These are phyloP conservation scores for Ceyx erithaca DNA, from an alignment of 2,797 vertebrate genomes.

Conservation along the genomic window DNA sequence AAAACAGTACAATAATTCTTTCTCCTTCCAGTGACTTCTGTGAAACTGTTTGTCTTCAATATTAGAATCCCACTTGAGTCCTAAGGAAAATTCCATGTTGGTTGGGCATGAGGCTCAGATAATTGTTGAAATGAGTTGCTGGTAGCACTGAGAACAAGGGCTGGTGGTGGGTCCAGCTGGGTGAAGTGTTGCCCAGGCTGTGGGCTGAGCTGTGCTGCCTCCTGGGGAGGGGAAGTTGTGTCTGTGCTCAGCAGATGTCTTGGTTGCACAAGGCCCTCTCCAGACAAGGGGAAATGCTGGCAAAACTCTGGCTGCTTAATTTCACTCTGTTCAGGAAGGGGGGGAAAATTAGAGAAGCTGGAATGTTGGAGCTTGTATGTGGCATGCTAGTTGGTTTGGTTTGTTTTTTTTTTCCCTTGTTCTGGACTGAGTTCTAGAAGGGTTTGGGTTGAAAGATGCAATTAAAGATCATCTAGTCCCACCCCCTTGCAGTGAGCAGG, in stretches of 20 bases:
- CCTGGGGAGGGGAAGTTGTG: rapidly evolving
- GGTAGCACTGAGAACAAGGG: not conserved
- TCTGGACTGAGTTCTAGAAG: not conserved
- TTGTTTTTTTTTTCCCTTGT: not conserved
- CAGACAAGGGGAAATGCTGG: not conserved
- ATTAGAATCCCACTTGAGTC: not conserved
- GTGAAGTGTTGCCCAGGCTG: rapidly evolving
- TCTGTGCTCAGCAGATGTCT: not conserved
- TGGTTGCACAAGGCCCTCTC: not conserved
- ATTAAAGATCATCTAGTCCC: not conserved
- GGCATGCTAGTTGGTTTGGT: rapidly evolving
- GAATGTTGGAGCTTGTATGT: too few species aligned
- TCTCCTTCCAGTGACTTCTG: not conserved
- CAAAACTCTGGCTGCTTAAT: not conserved
- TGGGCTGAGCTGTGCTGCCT: not conserved
- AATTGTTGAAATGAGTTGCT: not conserved
- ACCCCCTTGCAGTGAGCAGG: not conserved
- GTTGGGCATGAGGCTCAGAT: not conserved
- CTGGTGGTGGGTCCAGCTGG: rapidly evolving
- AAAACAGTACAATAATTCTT: not conserved
- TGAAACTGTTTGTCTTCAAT: not conserved
- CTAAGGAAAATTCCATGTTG: not conserved
- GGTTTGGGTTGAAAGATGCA: not conserved
- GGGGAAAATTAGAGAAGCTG: rapidly evolving
- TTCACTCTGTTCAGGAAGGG: not conserved